Percentiles rank a stretch among this genome's conserved stretches.
These are phyloP conservation scores for Drosophila ficusphila DNA, from an alignment of 1,140 invertebrate genomes.

Conservation along the genomic window DNA sequence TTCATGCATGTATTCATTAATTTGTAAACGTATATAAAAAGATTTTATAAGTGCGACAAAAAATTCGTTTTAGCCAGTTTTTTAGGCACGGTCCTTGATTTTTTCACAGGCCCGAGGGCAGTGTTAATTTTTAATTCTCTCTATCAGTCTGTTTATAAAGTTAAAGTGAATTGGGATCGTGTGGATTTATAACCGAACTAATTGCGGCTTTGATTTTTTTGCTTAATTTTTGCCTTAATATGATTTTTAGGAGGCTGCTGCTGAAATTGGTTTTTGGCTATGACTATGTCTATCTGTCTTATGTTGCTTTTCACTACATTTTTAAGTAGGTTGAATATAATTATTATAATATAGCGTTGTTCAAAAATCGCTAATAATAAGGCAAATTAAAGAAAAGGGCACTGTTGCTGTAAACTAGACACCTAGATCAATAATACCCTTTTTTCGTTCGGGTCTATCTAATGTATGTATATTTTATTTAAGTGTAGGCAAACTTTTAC, in stretches of 20 bases:
- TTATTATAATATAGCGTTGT: constrained; percentile 70
- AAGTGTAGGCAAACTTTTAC: constrained; percentile 55
- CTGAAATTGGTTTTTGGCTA: background rate
- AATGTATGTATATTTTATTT: constrained; percentile 69
- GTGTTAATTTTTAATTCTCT: constrained; percentile 57
- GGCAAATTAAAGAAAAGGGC: constrained; percentile 78
- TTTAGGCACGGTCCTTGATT: background rate
- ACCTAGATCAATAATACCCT: constrained; percentile 20
- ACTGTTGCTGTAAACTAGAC: constrained; percentile 55
- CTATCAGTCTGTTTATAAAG: constrained; percentile 62
- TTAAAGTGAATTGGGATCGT: constrained; percentile 23
- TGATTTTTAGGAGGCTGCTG: constrained; percentile 2
- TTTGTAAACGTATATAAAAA: constrained; percentile 52
- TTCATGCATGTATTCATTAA: constrained; percentile 22
- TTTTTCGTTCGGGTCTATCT: background rate
- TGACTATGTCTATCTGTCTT: constrained; percentile 35
- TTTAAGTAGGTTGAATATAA: constrained; percentile 54
- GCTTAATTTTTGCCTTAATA: background rate
- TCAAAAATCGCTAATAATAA: constrained; percentile 75
- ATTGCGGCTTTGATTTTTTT: constrained; percentile 50
- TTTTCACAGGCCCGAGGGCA: background rate
- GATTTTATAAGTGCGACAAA: constrained; percentile 51
- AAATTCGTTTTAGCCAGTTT: constrained; percentile 13
- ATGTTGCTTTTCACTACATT: constrained; percentile 42
- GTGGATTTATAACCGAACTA: constrained; percentile 44